phyloP scores from a whole-genome alignment of 2,797 vertebrate species.

The Lepilemur septentrionalis region DNA sequence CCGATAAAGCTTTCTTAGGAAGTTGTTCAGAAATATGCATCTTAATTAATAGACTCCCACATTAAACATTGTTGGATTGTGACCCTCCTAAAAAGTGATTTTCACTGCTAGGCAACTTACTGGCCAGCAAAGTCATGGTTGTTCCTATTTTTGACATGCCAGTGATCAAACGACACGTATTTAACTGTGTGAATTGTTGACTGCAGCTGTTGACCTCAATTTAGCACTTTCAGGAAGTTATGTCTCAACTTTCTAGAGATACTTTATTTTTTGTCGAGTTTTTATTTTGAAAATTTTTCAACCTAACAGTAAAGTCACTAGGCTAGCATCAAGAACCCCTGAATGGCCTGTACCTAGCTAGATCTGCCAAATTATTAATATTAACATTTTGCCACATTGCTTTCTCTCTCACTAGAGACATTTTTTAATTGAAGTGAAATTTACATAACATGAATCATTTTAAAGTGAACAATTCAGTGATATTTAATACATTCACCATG shows the following conservation, averaged over 20 bases:
- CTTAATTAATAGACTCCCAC: background rate
- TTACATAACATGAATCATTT: background rate
- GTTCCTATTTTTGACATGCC: background rate
- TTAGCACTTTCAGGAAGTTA: background rate
- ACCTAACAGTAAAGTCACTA: conserved; percentile 13
- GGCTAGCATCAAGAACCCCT: background rate
- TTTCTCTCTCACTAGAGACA: background rate
- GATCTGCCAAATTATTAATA: background rate
- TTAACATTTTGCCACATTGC: background rate
- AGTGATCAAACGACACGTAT: conserved; percentile 10
- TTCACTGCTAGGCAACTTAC: background rate
- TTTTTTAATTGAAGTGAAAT: background rate
- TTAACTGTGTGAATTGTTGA: background rate
- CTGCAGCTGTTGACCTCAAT: background rate
- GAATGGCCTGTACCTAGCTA: background rate
- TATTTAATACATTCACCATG: background rate
- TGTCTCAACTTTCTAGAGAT: conserved; percentile 14
- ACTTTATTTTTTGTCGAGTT: background rate
- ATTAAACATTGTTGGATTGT: background rate
- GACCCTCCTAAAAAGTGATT: conserved; percentile 9
- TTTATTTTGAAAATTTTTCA: conserved; percentile 16
- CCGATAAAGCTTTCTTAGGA: background rate
- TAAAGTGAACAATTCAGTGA: background rate
- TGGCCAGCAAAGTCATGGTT: background rate
- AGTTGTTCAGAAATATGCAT: background rate